phyloP scores from a whole-genome alignment of 2,888 invertebrate genomes.

The Ormyrus rosae region DNA sequence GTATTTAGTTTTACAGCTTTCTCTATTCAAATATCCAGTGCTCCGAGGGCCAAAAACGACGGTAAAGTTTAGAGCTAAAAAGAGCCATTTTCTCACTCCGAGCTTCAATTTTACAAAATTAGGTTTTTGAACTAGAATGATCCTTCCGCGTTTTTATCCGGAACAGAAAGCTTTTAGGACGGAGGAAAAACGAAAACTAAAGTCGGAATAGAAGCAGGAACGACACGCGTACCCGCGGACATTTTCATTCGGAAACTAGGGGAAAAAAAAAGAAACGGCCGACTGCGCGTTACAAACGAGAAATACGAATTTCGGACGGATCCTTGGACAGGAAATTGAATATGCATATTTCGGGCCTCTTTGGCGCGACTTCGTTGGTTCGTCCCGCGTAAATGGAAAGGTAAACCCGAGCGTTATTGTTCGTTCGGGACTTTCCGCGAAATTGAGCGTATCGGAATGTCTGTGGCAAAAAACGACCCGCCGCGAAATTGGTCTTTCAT shows the following conservation, averaged over 20 bases:
- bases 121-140: slow-evolving; percentile 26
- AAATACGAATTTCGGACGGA: slow-evolving; percentile 35
- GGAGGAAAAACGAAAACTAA: background rate
- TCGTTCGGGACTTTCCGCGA: slow-evolving; percentile 34
- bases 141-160: slow-evolving; percentile 17
- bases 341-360: slow-evolving; percentile 46
- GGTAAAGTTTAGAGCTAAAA: background rate
- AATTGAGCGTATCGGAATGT: slow-evolving; percentile 18
- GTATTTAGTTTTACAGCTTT: too few species aligned
- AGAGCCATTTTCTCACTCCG: background rate
- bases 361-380: background rate
- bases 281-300: slow-evolving; percentile 23
- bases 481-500: slow-evolving; percentile 23
- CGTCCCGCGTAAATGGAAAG: slow-evolving; percentile 26
- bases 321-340: slow-evolving; percentile 46
- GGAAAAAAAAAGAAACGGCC: background rate
- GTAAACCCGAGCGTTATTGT: slow-evolving; percentile 43
- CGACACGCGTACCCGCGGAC: background rate
- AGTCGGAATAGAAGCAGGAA: background rate
- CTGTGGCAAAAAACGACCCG: background rate
- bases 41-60: too few species aligned
- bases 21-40: too few species aligned
- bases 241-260: slow-evolving; percentile 27
- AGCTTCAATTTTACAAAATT: background rate
- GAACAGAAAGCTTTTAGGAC: slow-evolving; percentile 28